Percentiles rank a stretch among this genome's conserved stretches.
These are phyloP conservation scores for Cryptoprocta ferox DNA, from an alignment of 2,797 vertebrate genomes.

Conservation along the genomic window DNA sequence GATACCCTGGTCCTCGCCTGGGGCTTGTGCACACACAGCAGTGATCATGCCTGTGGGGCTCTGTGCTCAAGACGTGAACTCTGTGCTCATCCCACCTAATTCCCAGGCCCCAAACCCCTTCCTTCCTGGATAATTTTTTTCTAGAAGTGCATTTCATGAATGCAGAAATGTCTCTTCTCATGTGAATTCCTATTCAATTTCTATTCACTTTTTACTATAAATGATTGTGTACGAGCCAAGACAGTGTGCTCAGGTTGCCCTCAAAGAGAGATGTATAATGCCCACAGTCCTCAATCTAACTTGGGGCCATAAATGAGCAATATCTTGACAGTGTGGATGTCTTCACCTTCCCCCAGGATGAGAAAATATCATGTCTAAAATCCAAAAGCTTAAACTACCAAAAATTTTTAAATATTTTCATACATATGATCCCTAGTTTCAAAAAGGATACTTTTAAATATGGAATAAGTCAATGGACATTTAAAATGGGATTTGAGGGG, in stretches of 20 bases:
- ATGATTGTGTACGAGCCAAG: background rate
- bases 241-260: background rate
- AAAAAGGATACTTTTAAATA: background rate
- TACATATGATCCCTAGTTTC: background rate
- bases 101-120: background rate
- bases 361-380: background rate
- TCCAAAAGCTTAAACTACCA: background rate
- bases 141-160: background rate
- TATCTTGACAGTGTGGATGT: background rate
- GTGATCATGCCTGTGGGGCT: background rate
- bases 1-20: background rate
- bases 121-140: conserved; percentile 20
- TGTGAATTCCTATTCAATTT: background rate
- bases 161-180: background rate
- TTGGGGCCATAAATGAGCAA: background rate
- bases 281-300: background rate
- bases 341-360: background rate
- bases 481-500: background rate
- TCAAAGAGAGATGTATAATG: background rate
- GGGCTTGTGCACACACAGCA: background rate
- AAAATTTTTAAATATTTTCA: background rate
- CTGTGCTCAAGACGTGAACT: conserved; percentile 10
- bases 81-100: background rate
- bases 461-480: background rate
- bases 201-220: background rate